phyloP scores from a whole-genome alignment of 2,113 vertebrate species.

The Crotalus viridis region DNA sequence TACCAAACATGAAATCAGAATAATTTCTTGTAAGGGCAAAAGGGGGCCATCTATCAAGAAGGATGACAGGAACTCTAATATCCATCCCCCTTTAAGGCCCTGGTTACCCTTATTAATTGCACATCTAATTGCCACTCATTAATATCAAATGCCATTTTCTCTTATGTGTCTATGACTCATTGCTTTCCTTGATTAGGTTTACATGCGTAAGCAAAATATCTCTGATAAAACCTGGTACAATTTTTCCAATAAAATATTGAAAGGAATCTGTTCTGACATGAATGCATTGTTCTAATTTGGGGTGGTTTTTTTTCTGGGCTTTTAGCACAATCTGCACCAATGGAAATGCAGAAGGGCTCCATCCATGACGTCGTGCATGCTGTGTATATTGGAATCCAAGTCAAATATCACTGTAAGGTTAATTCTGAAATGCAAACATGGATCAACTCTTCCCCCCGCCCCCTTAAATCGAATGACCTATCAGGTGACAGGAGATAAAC shows the following conservation, averaged over 20 bases:
- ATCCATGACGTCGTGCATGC: slow-evolving; percentile 60
- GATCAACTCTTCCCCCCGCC: not conserved
- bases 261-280: slow-evolving; percentile 70
- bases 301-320: slow-evolving; percentile 75
- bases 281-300: slow-evolving; percentile 73
- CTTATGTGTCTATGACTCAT: slow-evolving; percentile 62
- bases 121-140: slow-evolving; percentile 65
- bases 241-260: slow-evolving; percentile 75
- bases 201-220: slow-evolving; percentile 67
- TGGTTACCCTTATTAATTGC: slow-evolving; percentile 68
- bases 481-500: not conserved
- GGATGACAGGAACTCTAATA: not conserved
- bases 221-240: slow-evolving; percentile 76
- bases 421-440: slow-evolving; percentile 37
- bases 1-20: slow-evolving; percentile 18
- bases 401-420: slow-evolving; percentile 70
- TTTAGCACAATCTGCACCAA: slow-evolving; percentile 90
- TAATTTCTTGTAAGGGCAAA: not conserved
- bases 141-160: slow-evolving; percentile 52
- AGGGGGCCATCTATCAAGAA: slow-evolving; percentile 15
- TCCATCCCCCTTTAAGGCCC: not conserved
- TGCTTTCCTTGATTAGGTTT: slow-evolving; percentile 46
- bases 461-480: not conserved
- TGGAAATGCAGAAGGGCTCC: slow-evolving; percentile 62
- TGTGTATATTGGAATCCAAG: slow-evolving; percentile 63